phyloP scores from a whole-genome alignment of 2,797 vertebrate genomes.

The Momotus momota region DNA sequence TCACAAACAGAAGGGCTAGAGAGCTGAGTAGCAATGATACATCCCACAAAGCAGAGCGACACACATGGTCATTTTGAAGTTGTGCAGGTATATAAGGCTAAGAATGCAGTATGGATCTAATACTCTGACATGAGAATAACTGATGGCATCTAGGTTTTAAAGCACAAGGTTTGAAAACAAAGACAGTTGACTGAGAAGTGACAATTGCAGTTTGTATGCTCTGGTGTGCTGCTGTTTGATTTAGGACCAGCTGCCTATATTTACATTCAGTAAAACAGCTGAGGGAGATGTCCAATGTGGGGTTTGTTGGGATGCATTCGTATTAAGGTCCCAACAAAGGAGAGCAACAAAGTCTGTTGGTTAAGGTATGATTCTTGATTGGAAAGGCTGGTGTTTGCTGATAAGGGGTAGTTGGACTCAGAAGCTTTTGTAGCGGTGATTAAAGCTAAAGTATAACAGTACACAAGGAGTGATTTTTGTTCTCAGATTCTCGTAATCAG shows the following conservation, averaged over 20 bases:
- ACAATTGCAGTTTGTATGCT: not conserved
- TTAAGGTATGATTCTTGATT: not conserved
- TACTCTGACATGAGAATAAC: not conserved
- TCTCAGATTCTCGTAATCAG: not conserved
- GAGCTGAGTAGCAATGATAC: not conserved
- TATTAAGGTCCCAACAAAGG: not conserved
- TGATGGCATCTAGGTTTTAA: not conserved
- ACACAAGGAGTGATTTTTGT: not conserved
- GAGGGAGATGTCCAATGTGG: not conserved
- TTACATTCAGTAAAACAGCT: not conserved
- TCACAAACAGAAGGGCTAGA: not conserved
- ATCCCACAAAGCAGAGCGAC: not conserved
- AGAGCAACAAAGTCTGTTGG: not conserved
- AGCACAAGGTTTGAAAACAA: not conserved
- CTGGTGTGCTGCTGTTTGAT: not conserved
- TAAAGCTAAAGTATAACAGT: not conserved
- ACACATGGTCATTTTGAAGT: not conserved
- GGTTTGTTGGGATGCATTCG: not conserved
- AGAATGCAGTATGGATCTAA: not conserved
- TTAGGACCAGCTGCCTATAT: not conserved
- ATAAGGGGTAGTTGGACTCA: not conserved
- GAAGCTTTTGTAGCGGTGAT: not conserved
- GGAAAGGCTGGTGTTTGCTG: not conserved
- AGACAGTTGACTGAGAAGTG: not conserved
- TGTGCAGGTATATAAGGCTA: not conserved